Evolutionary conservation across 30 jellyfish, hydroid and myxozoan species (phyloP), one percentile per base, ranked within the genome.

Genomic region (Catostylus mosaicus): DNA sequence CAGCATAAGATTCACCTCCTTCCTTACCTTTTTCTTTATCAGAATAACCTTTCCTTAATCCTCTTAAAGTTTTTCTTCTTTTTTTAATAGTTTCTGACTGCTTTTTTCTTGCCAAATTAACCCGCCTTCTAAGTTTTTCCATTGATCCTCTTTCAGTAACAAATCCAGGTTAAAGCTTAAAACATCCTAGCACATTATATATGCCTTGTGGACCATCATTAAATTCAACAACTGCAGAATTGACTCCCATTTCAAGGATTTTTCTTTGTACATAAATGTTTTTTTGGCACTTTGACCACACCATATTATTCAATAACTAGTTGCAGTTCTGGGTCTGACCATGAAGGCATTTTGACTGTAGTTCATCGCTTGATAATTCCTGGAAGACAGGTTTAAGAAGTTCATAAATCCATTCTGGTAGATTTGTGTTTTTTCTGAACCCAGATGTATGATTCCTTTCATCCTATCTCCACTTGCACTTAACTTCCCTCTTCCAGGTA

Each of bases 271-370:
- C 59, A 31, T 8, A 66, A 31, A 66, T 40, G n/a, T 40, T 66
- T 40, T 66, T 66, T 30, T 54, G 78, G 51, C 78, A 66, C 51
- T 66, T 66, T 30, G 51, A 40, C 78, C 57, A 66, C n/a, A 66
- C 51, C 3, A 66, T 66, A 20, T 33, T 66, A 31, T 66, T 66
- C 78, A 66, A 66, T 30, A 57, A 66, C 31, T 66, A 54, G 32
- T 26, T 66, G 47, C 59, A 36, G 32, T 66, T 66, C 78, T 66
- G 78, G 51, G 59, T 66, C 78, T 66, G 78, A 36, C 78, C 78
- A 40, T 66, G 52, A 40, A 66, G 78, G 51, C 78, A 66, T 40
- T 66, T 66, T 66, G 56, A 66, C 24, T 27, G 51, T 40, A 66
- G 27, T 40, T 66, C 78, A 66, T 66, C 78, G 7, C 78, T 66